Percentiles rank a stretch among this genome's conserved stretches.
These are phyloP conservation scores for Tiliqua scincoides DNA, from an alignment of 2,113 vertebrate genomes.

Conservation along the genomic window DNA sequence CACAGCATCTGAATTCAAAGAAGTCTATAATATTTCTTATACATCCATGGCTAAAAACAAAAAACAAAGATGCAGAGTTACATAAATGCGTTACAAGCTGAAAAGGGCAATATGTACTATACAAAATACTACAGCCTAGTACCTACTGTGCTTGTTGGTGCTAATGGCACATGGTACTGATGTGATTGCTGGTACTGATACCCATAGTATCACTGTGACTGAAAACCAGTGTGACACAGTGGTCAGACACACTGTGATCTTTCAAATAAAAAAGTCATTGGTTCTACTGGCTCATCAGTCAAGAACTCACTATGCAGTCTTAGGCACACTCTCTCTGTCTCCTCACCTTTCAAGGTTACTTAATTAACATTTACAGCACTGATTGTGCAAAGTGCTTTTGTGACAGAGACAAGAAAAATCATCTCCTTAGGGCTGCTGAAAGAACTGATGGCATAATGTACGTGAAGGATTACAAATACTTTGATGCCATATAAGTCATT, in stretches of 20 bases:
- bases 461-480: background rate
- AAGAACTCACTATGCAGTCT: background rate
- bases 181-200: too few relatives aligned
- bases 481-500: background rate
- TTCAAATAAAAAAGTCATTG: background rate
- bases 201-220: background rate
- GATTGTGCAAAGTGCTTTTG: background rate
- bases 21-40: slow-evolving; percentile 97
- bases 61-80: slow-evolving; percentile 16
- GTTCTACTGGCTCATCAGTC: background rate
- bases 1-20: slow-evolving; percentile 99
- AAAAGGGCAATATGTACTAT: background rate
- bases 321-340: background rate
- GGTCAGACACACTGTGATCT: background rate
- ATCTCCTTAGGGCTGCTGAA: background rate
- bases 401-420: background rate
- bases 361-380: too few relatives aligned
- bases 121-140: background rate
- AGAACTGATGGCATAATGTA: background rate
- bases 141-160: background rate
- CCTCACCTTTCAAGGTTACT: background rate
- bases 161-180: too few relatives aligned
- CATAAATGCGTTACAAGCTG: background rate
- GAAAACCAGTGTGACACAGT: background rate
- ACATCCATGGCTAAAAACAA: slow-evolving; percentile 89